These are phyloP conservation scores for Gallinago media DNA, from an alignment of 2,113 vertebrate species.

Conservation along the genomic window DNA sequence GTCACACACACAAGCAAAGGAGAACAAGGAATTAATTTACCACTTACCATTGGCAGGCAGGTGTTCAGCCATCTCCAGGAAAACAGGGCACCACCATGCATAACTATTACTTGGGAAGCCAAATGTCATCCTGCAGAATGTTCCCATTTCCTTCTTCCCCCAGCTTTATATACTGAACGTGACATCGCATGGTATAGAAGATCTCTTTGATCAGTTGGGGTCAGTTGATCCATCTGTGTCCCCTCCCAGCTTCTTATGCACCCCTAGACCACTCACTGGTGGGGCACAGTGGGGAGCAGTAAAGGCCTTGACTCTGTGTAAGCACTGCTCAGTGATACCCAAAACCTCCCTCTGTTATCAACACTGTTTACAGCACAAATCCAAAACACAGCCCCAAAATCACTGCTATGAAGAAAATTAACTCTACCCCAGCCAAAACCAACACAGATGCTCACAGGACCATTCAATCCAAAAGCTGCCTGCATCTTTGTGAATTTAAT, in stretches of 20 bases:
- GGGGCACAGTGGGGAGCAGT: neutral
- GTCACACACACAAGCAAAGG: accelerated
- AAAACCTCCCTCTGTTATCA: neutral
- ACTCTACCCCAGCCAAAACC: neutral
- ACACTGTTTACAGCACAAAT: neutral
- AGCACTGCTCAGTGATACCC: accelerated
- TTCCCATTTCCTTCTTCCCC: neutral
- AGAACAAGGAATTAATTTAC: neutral
- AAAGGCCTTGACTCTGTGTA: neutral
- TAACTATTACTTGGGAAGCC: neutral
- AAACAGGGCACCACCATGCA: accelerated
- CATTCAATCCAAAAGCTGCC: neutral
- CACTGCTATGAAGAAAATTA: neutral
- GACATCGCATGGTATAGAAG: accelerated
- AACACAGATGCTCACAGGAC: neutral
- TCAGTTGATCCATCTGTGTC: neutral
- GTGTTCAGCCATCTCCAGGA: neutral
- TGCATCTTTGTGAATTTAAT: neutral
- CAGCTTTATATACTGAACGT: neutral
- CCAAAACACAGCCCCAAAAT: neutral
- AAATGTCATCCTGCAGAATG: accelerated
- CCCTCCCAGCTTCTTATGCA: neutral
- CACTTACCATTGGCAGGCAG: neutral
- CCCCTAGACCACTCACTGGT: accelerated
- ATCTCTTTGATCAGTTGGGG: accelerated